phyloP scores from a whole-genome alignment of 2,888 invertebrate genomes.

The Ferdinandea cuprea region DNA sequence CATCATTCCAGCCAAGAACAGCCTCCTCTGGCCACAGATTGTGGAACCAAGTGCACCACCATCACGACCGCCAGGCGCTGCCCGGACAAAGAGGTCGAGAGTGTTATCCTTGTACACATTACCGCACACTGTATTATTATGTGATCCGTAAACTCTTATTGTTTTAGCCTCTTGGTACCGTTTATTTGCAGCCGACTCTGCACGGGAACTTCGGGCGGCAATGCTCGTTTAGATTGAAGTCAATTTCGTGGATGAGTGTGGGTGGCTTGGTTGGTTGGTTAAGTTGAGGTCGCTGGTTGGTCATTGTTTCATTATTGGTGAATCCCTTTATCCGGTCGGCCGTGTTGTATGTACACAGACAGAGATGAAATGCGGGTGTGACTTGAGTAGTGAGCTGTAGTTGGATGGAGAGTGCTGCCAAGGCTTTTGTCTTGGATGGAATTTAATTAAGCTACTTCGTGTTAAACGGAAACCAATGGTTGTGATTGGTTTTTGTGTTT shows the following conservation, averaged over 20 bases:
- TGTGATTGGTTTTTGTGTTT: constrained; percentile 62
- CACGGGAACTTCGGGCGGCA: constrained; percentile 20
- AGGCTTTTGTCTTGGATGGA: constrained; percentile 59
- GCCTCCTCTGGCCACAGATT: constrained; percentile 22
- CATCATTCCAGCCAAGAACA: background rate
- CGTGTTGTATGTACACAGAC: constrained; percentile 7
- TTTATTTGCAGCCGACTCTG: constrained; percentile 72
- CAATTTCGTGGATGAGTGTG: constrained; percentile 25
- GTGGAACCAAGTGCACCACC: constrained; percentile 17
- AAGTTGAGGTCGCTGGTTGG: constrained; percentile 68
- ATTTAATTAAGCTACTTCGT: constrained; percentile 71
- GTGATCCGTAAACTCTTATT: constrained; percentile 74
- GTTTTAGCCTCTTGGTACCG: constrained; percentile 72
- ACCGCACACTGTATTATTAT: constrained; percentile 73
- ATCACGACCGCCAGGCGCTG: constrained; percentile 6
- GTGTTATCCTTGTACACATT: constrained; percentile 72
- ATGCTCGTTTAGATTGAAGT: constrained; percentile 47
- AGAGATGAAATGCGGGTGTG: constrained; percentile 24
- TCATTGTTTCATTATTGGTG: constrained; percentile 70
- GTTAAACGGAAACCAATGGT: constrained; percentile 70
- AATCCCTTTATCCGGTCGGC: constrained; percentile 51
- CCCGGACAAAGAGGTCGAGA: constrained; percentile 60
- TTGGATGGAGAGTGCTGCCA: constrained; percentile 52
- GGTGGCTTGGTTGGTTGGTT: constrained; percentile 27
- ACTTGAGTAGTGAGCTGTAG: constrained; percentile 16